These are phyloP conservation scores for Drosophila kanapiae DNA, from an alignment of 1,140 invertebrate species.

Conservation along the genomic window DNA sequence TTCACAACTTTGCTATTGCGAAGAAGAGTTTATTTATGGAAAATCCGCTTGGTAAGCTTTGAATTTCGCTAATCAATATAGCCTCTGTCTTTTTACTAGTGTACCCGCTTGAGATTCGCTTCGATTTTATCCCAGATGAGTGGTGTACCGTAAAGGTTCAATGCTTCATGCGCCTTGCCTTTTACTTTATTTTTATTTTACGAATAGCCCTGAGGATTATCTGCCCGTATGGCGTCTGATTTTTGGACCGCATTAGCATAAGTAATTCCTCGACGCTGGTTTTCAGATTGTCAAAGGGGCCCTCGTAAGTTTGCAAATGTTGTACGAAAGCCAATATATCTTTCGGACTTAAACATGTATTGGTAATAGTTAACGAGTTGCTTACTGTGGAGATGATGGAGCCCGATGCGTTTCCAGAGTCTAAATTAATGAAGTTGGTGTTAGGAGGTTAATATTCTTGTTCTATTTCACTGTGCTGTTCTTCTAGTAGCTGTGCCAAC, in stretches of 20 bases:
- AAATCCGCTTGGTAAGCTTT: too few species aligned
- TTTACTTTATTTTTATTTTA: conserved; percentile 9
- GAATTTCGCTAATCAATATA: too few species aligned
- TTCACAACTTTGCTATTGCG: too few species aligned
- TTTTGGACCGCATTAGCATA: conserved; percentile 1
- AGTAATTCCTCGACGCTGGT: background rate
- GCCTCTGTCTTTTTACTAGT: too few species aligned
- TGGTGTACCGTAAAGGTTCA: conserved; percentile 9
- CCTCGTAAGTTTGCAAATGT: conserved; percentile 6
- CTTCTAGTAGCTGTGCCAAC: too few species aligned
- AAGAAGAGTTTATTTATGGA: too few species aligned
- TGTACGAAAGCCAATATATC: conserved; percentile 8
- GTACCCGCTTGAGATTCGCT: too few species aligned
- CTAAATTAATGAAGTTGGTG: conserved; percentile 2
- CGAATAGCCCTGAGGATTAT: conserved; percentile 6
- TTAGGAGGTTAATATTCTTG: background rate
- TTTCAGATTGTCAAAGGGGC: conserved; percentile 2
- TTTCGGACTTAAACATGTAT: conserved; percentile 3
- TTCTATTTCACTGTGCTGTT: background rate
- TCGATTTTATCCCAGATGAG: conserved; percentile 17
- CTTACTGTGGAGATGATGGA: conserved; percentile 7
- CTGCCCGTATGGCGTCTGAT: background rate
- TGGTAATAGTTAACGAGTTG: conserved; percentile 3
- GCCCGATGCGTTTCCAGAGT: conserved; percentile 9
- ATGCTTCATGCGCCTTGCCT: conserved; percentile 14